These are phyloP conservation scores for Clarias laeviceps DNA, from an alignment of 2,797 vertebrate species.

Conservation along the genomic window DNA sequence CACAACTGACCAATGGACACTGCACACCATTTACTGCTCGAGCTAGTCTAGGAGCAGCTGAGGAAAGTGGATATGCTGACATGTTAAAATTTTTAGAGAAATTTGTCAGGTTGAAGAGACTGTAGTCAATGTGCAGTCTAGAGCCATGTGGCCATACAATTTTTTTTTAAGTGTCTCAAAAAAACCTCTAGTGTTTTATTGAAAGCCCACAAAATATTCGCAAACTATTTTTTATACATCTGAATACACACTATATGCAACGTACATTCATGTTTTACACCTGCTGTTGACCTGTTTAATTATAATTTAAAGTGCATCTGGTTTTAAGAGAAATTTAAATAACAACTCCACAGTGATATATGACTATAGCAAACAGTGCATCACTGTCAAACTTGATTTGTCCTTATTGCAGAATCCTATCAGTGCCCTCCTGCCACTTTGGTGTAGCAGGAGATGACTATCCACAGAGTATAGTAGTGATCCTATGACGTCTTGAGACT, in stretches of 20 bases:
- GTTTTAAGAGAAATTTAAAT: neutral
- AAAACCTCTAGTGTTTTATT: neutral
- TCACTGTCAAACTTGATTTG: neutral
- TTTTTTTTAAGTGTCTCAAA: too few species aligned
- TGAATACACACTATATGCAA: neutral
- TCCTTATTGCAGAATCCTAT: neutral
- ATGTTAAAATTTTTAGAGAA: too few species aligned
- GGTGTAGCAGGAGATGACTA: neutral
- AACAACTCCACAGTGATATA: neutral
- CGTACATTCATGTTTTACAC: neutral
- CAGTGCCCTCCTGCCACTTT: neutral
- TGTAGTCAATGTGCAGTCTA: too few species aligned
- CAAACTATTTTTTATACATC: neutral
- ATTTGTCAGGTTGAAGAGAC: too few species aligned
- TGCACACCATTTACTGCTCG: too few species aligned
- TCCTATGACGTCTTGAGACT: slow-evolving; percentile 1
- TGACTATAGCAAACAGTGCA: neutral
- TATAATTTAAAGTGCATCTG: neutral
- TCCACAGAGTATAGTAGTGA: neutral
- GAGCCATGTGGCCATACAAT: too few species aligned
- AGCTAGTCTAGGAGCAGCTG: too few species aligned
- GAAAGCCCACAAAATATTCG: neutral
- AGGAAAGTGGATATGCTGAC: too few species aligned
- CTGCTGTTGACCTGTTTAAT: neutral
- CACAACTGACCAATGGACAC: too few species aligned